Conservation (phyloP, 2,113 vertebrate genomes). For the Callipepla californica region DNA sequence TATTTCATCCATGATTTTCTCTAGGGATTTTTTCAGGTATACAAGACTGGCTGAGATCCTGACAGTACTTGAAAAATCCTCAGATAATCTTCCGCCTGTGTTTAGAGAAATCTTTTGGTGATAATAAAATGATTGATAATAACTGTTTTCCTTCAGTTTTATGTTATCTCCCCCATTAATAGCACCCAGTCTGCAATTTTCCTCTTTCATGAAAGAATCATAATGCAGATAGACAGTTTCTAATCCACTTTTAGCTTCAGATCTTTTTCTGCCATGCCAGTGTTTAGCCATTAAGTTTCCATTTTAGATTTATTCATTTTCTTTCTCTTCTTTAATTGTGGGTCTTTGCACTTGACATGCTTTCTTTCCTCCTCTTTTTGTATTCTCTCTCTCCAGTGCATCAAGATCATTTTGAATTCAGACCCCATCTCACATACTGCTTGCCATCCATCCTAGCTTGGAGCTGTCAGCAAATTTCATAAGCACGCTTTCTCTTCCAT, state of each 20-base stretch:
- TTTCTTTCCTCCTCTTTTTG: not conserved
- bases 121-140: not conserved
- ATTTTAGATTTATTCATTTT: not conserved
- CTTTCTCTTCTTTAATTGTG: not conserved
- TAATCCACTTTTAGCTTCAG: not conserved
- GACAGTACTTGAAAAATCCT: not conserved
- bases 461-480: conserved; percentile 3
- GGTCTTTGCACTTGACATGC: not conserved
- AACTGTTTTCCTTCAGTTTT: not conserved
- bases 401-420: conserved; percentile 16
- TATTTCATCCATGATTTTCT: not conserved
- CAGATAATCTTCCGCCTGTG: not conserved
- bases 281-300: not conserved
- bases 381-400: not conserved
- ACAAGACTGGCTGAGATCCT: not conserved
- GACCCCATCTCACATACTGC: not conserved
- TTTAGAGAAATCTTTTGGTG: not conserved
- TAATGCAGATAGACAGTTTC: not conserved
- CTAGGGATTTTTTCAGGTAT: not conserved
- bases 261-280: not conserved
- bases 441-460: not conserved
- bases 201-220: not conserved
- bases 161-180: not conserved
- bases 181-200: not conserved
- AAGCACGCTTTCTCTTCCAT: not conserved